These are phyloP conservation scores for Sarcophaga variegata DNA, from an alignment of 2,888 invertebrate species.

Conservation along the genomic window DNA sequence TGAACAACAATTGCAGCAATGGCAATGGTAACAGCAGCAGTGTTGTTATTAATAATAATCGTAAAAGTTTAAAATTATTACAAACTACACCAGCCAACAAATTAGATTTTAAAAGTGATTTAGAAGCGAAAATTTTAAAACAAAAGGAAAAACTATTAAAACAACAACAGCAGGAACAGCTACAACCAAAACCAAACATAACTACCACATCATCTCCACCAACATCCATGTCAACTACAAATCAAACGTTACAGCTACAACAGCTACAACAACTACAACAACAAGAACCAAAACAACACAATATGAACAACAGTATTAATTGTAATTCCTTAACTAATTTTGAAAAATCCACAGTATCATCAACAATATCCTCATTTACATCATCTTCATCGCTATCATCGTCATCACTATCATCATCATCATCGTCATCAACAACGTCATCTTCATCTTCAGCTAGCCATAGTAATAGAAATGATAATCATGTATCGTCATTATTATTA, in stretches of 20 bases:
- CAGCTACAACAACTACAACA: constrained; percentile 70
- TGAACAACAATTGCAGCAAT: constrained; percentile 58
- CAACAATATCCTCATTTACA: constrained; percentile 39
- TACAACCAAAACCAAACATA: constrained; percentile 25
- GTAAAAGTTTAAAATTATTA: constrained; percentile 44
- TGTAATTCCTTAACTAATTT: constrained; percentile 75
- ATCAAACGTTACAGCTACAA: not conserved
- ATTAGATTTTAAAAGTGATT: constrained; percentile 78
- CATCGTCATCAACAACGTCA: constrained; percentile 69
- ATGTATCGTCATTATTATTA: constrained; percentile 28
- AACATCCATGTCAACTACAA: constrained; percentile 9
- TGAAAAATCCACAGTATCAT: constrained; percentile 46
- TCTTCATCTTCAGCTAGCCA: constrained; percentile 66
- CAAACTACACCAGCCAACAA: constrained; percentile 70
- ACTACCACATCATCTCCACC: constrained; percentile 20
- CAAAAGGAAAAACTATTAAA: constrained; percentile 78
- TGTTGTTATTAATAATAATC: constrained; percentile 43
- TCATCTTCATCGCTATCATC: constrained; percentile 55
- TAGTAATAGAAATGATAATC: constrained; percentile 48
- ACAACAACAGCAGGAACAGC: constrained; percentile 75
- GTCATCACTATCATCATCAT: constrained; percentile 50
- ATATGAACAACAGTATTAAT: constrained; percentile 73
- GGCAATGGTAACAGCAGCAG: constrained; percentile 67
- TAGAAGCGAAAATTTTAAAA: constrained; percentile 79
- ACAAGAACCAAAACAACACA: constrained; percentile 57